These are phyloP conservation scores for Arbacia lixula DNA, from an alignment of 53 echinoderm and acorn worm species.

Conservation along the genomic window DNA sequence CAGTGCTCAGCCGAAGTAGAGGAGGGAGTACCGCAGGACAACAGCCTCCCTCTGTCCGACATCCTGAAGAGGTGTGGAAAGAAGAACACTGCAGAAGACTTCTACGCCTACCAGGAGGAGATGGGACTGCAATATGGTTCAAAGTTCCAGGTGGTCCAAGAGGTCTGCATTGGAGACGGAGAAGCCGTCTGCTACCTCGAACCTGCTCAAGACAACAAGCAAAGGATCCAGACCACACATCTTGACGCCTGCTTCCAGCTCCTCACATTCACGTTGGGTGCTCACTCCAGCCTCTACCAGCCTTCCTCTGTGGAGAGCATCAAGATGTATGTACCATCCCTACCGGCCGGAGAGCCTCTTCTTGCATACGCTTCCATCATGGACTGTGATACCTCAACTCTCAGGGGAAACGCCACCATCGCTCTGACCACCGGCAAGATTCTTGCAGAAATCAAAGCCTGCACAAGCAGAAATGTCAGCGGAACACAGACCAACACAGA, in stretches of 20 bases:
- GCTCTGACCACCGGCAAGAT: conserved; percentile 61
- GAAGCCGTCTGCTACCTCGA: conserved; percentile 67
- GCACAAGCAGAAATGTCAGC: conserved; percentile 57
- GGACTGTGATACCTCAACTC: conserved; percentile 74
- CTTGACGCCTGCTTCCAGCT: conserved; percentile 88
- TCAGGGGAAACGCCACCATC: conserved; percentile 72
- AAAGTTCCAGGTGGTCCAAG: conserved; percentile 70
- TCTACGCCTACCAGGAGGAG: conserved; percentile 67
- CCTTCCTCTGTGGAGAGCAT: conserved; percentile 60
- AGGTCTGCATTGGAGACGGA: conserved; percentile 71
- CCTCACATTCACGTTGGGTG: conserved; percentile 55
- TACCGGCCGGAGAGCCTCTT: conserved; percentile 74
- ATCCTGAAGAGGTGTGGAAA: conserved; percentile 58
- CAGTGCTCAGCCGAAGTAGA: conserved; percentile 55
- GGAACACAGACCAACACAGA: conserved; percentile 53
- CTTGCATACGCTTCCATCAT: conserved; percentile 67
- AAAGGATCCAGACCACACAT: conserved; percentile 68
- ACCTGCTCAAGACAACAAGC: conserved; percentile 62
- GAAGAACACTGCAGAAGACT: conserved; percentile 43
- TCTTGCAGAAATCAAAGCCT: conserved; percentile 72
- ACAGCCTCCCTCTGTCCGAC: conserved; percentile 25
- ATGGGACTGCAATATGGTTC: conserved; percentile 72
- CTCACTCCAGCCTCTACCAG: conserved; percentile 71
- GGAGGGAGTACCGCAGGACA: conserved; percentile 32
- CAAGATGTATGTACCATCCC: conserved; percentile 67